Conservation (phyloP, 2,888 invertebrate genomes). For the Philereme vetulata region DNA sequence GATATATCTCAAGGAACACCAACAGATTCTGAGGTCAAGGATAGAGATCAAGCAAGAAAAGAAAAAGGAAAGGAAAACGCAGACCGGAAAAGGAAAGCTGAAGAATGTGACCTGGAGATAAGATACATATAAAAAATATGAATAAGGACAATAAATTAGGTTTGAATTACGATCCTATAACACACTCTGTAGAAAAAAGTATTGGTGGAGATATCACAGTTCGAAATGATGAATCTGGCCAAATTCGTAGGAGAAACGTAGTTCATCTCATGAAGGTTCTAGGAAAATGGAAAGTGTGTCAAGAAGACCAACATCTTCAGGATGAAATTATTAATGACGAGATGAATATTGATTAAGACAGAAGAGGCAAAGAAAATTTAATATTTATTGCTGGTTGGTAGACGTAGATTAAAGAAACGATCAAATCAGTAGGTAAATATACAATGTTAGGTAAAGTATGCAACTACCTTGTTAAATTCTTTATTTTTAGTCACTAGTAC, state of each 20-base stretch:
- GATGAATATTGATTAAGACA: too few species aligned
- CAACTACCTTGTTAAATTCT: too few species aligned
- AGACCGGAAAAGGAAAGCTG: conserved; percentile 2
- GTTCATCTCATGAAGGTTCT: not conserved
- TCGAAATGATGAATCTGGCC: not conserved
- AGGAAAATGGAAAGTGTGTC: not conserved
- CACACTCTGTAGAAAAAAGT: conserved; percentile 1
- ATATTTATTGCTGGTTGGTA: too few species aligned
- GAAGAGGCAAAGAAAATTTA: too few species aligned
- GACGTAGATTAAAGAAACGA: too few species aligned
- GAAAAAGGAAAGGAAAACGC: conserved; percentile 2
- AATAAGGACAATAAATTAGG: conserved; percentile 1
- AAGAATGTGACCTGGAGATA: not conserved
- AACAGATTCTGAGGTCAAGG: not conserved
- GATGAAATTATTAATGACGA: too few species aligned
- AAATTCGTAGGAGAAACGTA: not conserved
- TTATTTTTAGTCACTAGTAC: too few species aligned
- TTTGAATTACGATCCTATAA: not conserved
- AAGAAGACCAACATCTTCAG: too few species aligned
- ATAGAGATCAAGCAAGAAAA: not conserved
- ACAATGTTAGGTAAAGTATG: too few species aligned
- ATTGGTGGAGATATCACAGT: not conserved
- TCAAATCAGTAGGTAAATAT: too few species aligned
- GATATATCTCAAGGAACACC: too few species aligned
- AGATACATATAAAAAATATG: not conserved